Evolutionary conservation across 2,797 vertebrate species (phyloP), one percentile per base, ranked within the genome.

Genomic region (Sebastiscus albofasciatus): DNA sequence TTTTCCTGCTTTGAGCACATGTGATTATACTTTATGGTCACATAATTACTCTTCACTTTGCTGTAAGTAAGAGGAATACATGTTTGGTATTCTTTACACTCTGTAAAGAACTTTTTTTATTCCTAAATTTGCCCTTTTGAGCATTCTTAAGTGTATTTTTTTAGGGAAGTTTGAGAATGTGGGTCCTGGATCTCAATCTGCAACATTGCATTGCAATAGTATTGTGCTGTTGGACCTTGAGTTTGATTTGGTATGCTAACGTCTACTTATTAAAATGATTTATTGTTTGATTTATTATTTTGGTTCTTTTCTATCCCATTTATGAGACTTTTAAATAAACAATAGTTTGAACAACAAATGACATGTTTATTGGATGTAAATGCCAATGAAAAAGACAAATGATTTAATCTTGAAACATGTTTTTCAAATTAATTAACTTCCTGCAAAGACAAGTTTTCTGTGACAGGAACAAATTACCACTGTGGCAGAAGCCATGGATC

Each of bases 401-500:
- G 1, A 77, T 54, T 31, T 29, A 26, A 42, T 71, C 16, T 12
- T 34, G 1, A 66, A 67, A 62, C 31, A 4, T 18, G 54, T 52
- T 42, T 55, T 52, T 65, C 14, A 59, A 67, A 68, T 66, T 0
- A 59, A 27, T 54, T 73, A 26, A 36, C 54, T 72, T 70, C 68
- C 46, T 39, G 36, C 42, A 66, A 55, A 80, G 71, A 72, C 20
- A 73, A 58, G n/a, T 27, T 71, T 3, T 75, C 20, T 49, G 26
- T 69, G 36, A 77, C 77, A 61, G 56, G 77, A 85, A 88, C 79
- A 86, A 90, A 89, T 84, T 55, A 64, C 75, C 49, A 42, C 68
- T 86, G 26, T 26, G 27, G 70, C 60, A 77, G 58, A 82, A 82
- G 86, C 88, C 80, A 88, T 67, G 72, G 83, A 83, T 90, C 89